Evolutionary conservation across 2,888 invertebrate genomes (phyloP), one percentile per base, ranked within the genome.

Genomic region (Yponomeuta plumbellus): DNA sequence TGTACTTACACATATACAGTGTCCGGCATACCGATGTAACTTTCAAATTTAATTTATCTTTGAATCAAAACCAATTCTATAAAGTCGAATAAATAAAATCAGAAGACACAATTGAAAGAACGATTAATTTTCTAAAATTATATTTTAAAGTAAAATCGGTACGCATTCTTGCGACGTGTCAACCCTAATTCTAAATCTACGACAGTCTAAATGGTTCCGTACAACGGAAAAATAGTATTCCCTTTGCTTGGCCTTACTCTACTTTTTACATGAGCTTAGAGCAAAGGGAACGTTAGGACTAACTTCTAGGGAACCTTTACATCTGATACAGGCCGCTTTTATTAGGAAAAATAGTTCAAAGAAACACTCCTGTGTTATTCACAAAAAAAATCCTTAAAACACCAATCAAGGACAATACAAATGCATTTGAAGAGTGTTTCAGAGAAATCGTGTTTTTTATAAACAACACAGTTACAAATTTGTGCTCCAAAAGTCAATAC

Each of bases 121-220:
- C n/a, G 23, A 22, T 22, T 11, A 22, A 22, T 59, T 59, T 52
- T 17, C 17, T 20, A 26, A 22, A 63, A 44, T 63, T 63, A 63
- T 22, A 63, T 44, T 44, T 63, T 11, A 63, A 76, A 81, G 76
- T 76, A 74, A 77, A 74, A 68, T 79, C 74, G 79, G 78, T 78
- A 80, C 83, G 82, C 81, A 84, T 84, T 85, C 86, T 76, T 84
- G 87, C 86, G 83, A 80, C 81, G 77, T 80, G 78, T 59, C 58
- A 26, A 52, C 44, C 77, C 86, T 89, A 88, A 70, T 52, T 80
- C 86, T 89, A 89, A 76, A 76, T 44, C 86, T 91, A 91, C 79
- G 84, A 89, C 91, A 91, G 91, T 91, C 90, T 89, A 91, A 66
- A 87, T 77, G 75, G 81, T 89, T 87, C 90, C 91, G 89, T 80